Percentiles rank a stretch among this genome's conserved stretches.
Conservation (phyloP, 2,113 vertebrate species). For the human region DNA sequence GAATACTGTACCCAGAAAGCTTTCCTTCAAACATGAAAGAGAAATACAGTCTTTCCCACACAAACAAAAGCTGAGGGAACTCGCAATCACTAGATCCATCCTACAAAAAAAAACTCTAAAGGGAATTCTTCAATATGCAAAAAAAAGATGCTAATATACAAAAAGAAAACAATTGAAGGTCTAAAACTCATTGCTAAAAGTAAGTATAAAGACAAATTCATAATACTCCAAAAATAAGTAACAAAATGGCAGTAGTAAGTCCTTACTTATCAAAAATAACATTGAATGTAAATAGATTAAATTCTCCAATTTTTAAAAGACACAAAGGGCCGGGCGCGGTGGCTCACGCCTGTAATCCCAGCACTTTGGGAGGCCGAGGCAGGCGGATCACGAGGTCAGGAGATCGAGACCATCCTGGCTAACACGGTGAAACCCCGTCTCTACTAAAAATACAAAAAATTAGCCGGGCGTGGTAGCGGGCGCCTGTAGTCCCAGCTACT, state of each 20-base stretch:
- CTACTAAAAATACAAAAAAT: no score
- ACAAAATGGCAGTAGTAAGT: background rate
- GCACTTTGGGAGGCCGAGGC: no score
- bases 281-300: background rate
- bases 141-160: background rate
- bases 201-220: background rate
- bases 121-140: background rate
- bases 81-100: background rate
- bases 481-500: no score
- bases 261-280: background rate
- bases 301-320: background rate
- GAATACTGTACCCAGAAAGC: background rate
- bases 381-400: no score
- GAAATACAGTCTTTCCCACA: no score
- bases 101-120: background rate
- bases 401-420: no score
- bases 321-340: no score
- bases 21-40: no score
- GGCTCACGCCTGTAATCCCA: no score
- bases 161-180: background rate
- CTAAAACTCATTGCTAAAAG: background rate
- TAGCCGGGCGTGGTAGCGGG: no score
- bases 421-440: no score
- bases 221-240: background rate
- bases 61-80: background rate